Conservation (phyloP, 2,113 vertebrate genomes). For the Hippopotamus amphibius region DNA sequence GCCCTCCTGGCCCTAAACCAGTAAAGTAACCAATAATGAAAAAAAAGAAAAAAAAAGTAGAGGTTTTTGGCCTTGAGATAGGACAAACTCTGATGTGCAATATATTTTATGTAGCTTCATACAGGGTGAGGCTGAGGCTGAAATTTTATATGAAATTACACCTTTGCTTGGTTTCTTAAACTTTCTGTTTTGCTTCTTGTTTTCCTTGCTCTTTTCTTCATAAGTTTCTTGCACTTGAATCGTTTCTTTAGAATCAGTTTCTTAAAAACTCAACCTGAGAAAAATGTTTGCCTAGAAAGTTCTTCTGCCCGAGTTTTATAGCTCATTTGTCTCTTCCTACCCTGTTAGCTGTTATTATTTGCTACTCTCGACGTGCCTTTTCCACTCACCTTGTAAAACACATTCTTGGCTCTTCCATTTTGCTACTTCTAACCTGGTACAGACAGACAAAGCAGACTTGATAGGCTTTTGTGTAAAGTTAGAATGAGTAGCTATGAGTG, state of each 20-base stretch:
- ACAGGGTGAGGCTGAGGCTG: neutral
- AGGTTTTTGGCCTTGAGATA: neutral
- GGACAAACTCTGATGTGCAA: neutral
- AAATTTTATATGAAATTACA: neutral
- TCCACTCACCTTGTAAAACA: neutral
- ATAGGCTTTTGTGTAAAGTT: neutral
- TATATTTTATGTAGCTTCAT: neutral
- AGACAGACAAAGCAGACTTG: neutral
- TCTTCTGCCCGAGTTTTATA: neutral
- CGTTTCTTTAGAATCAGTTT: neutral
- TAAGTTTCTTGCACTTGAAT: neutral
- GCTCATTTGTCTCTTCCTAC: neutral
- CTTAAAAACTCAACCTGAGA: neutral
- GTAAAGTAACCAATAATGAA: neutral
- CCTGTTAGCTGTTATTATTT: neutral
- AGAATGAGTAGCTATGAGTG: neutral
- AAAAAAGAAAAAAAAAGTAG: neutral
- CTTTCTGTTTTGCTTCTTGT: neutral
- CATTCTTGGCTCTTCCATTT: neutral
- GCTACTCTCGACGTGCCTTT: neutral
- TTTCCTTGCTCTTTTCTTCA: neutral
- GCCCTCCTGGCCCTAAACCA: neutral
- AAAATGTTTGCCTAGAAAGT: constrained; percentile 1
- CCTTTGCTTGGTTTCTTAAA: neutral
- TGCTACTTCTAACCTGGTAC: neutral